Evolutionary conservation across 2,797 vertebrate species (phyloP).

Genomic region (Melanogrammus aeglefinus): DNA sequence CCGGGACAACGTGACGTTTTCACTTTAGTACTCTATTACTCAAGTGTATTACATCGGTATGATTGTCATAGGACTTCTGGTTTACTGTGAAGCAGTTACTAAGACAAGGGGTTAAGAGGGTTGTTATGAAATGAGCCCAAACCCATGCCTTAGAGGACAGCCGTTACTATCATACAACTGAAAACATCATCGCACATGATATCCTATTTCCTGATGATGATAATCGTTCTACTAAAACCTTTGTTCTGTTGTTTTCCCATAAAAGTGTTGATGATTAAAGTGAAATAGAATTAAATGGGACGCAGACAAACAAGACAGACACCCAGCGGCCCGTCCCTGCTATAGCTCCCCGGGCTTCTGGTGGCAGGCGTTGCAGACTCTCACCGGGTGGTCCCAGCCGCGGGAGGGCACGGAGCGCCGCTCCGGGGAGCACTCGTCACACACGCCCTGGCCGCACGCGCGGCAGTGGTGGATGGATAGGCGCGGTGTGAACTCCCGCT

Average conservation of each 20-base stretch:
- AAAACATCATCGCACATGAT: background rate
- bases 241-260: constrained; percentile 17
- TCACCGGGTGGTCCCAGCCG: constrained; percentile 96
- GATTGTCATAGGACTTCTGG: constrained; percentile 39
- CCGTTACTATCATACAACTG: constrained; percentile 13
- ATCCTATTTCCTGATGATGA: constrained; percentile 18
- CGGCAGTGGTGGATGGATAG: constrained; percentile 98
- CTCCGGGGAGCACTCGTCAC: constrained; percentile 88
- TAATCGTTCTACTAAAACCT: constrained; percentile 29
- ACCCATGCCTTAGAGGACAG: constrained; percentile 21
- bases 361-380: constrained; percentile 90
- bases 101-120: constrained; percentile 19
- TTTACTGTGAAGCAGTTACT: constrained; percentile 31
- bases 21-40: background rate
- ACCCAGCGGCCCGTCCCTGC: constrained; percentile 44
- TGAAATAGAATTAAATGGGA: constrained; percentile 33
- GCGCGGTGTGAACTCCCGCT: constrained; percentile 87
- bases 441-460: constrained; percentile 96
- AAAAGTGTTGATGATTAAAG: constrained; percentile 44
- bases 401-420: constrained; percentile 90
- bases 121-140: constrained; percentile 30
- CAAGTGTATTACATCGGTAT: constrained; percentile 24
- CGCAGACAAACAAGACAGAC: constrained; percentile 23
- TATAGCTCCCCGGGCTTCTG: constrained; percentile 96
- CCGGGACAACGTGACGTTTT: no score